Conservation (phyloP, 2,888 invertebrate genomes). For the Aporophyla lueneburgensis region DNA sequence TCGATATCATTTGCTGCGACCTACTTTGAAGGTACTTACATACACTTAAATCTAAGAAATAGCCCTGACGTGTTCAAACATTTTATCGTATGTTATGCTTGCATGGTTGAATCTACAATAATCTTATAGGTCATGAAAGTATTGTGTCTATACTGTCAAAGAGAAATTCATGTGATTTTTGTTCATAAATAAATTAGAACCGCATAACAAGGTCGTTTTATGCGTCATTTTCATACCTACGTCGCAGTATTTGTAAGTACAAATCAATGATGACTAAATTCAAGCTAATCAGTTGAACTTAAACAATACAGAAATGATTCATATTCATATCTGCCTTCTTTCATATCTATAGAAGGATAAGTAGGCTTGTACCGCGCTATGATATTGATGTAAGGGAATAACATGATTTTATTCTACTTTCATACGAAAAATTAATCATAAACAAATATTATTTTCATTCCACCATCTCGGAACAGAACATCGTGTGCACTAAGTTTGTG, state of each 20-base stretch:
- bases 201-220: constrained; percentile 10
- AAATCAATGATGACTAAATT: constrained; percentile 29
- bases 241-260: constrained; percentile 16
- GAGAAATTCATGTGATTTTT: constrained; percentile 1
- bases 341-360: constrained; percentile 35
- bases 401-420: constrained; percentile 6
- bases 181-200: background rate
- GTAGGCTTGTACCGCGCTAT: constrained; percentile 4
- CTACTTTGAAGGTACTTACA: constrained; percentile 15
- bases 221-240: constrained; percentile 5
- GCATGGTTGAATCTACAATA: background rate
- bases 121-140: constrained; percentile 6
- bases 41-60: background rate
- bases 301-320: constrained; percentile 50
- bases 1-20: constrained; percentile 8
- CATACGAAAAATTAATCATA: background rate
- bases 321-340: constrained; percentile 25
- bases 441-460: background rate
- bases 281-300: background rate
- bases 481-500: too few species aligned
- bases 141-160: constrained; percentile 8
- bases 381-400: constrained; percentile 10
- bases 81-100: constrained; percentile 2
- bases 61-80: constrained; percentile 3
- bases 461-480: too few species aligned